These are phyloP conservation scores for Melinaea marsaeus DNA, from an alignment of 2,888 invertebrate species.

Conservation along the genomic window DNA sequence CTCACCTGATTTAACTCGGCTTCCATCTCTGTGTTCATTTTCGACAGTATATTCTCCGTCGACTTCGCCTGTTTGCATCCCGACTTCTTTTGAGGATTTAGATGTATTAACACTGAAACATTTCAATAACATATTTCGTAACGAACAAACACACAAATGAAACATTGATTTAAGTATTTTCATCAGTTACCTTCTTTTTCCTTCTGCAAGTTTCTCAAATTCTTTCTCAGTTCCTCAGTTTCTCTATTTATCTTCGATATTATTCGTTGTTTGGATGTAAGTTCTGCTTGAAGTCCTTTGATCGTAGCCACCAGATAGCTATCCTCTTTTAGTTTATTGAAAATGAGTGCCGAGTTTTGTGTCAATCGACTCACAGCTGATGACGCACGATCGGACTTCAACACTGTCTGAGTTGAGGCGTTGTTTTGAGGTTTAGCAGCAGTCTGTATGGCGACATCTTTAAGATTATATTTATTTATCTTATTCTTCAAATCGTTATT, in stretches of 20 bases:
- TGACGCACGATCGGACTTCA: constrained; percentile 60
- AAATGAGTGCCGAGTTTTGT: constrained; percentile 73
- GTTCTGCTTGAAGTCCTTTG: constrained; percentile 85
- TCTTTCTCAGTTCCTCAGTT: constrained; percentile 85
- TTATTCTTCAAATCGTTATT: constrained; percentile 76
- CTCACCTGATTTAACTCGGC: constrained; percentile 62
- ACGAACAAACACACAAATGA: not conserved
- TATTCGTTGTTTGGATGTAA: constrained; percentile 85
- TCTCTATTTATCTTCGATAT: constrained; percentile 85
- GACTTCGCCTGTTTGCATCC: constrained; percentile 57
- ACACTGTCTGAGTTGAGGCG: constrained; percentile 56
- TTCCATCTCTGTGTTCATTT: constrained; percentile 65
- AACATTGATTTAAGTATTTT: not conserved
- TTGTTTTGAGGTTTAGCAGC: constrained; percentile 49
- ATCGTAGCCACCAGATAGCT: constrained; percentile 88
- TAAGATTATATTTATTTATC: constrained; percentile 59
- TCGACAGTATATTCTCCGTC: constrained; percentile 60
- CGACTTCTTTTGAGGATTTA: constrained; percentile 63
- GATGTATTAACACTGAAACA: constrained; percentile 58
- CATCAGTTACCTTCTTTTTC: constrained; percentile 80
- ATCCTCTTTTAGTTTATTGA: constrained; percentile 81
- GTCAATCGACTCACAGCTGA: constrained; percentile 74
- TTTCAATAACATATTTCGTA: constrained; percentile 8
- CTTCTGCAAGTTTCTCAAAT: constrained; percentile 85
- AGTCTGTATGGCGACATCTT: constrained; percentile 71